phyloP scores from a whole-genome alignment of 2,888 invertebrate species.

The Dasysyrphus tricinctus region DNA sequence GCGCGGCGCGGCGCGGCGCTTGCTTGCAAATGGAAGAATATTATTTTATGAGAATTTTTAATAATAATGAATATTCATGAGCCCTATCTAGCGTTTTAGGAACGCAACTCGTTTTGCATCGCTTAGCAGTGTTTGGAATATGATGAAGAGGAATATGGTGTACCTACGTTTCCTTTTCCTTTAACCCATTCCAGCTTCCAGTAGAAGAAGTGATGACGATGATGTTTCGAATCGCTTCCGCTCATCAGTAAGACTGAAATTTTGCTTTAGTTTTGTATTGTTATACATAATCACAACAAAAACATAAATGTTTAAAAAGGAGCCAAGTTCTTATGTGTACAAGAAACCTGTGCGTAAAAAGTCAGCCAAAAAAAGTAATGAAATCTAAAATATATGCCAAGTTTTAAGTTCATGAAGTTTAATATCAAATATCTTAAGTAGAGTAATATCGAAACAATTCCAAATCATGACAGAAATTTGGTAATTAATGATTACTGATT shows the following conservation, averaged over 20 bases:
- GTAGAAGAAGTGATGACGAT: slow-evolving; percentile 55
- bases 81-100: slow-evolving; percentile 67
- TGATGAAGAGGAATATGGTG: slow-evolving; percentile 7
- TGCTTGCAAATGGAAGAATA: slow-evolving; percentile 41
- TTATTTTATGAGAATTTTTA: slow-evolving; percentile 75
- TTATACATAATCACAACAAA: no score
- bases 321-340: no score
- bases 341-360: no score
- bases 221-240: slow-evolving; percentile 32
- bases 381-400: no score
- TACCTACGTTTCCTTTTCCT: background rate
- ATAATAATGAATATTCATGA: slow-evolving; percentile 74
- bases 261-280: slow-evolving; percentile 40
- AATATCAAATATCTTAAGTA: no score
- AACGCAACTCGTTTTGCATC: slow-evolving; percentile 74
- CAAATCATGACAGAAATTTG: no score
- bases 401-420: no score
- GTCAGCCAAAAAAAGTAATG: no score
- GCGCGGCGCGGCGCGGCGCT: no score
- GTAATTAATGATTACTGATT: no score
- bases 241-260: slow-evolving; percentile 48
- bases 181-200: background rate
- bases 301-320: no score
- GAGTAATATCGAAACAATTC: no score
- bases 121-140: slow-evolving; percentile 51